Evolutionary conservation across 2,113 vertebrate genomes (phyloP), one percentile per base, ranked within the genome.

Genomic region (Oceanites oceanicus): DNA sequence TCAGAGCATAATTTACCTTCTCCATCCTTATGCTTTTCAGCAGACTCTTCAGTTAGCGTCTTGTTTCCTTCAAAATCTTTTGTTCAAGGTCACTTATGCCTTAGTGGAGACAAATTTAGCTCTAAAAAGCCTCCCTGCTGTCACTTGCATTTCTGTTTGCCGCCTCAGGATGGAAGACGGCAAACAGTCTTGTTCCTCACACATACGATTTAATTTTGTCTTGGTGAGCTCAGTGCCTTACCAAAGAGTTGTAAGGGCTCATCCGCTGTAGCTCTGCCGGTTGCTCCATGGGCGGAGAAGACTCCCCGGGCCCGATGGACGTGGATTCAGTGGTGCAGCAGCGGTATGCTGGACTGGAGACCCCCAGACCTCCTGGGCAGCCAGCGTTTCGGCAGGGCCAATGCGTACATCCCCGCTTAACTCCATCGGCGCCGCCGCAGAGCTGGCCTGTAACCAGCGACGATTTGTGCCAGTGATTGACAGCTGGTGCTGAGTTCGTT

Each of bases 261-360:
- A 47, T 44, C 16, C 0, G 0, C 19, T 36, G 13, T 61, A 72
- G 27, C 10, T 87, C 52, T 90, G 56, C n/a, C 0, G 1, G 11
- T 30, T 53, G 38, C 11, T 63, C 26, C 2, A 0, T 29, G 4
- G 9, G 15, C 3, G 7, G 84, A 68, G 56, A 56, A 72, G 26
- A 29, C 3, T 38, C 32, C 6, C 3, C 0, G 1, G 11, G 23
- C 10, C 4, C 1, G 3, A 52, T 0, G 0, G 50, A 58, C 0
- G 0, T 7, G 7, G 22, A 6, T 42, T 84, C 29, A 15, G 32
- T 13, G 42, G 11, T 1, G 1, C 18, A 55, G 52, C 13, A 8
- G 56, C 13, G 8, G 17, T 26, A 32, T 0, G 1, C 29, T 26
- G 66, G 34, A 62, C 29, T 58, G 49, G n/a, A 83, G 66, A 50